Evolutionary conservation across 1,140 invertebrate genomes (phyloP).

Genomic region (Goniozus legneri): DNA sequence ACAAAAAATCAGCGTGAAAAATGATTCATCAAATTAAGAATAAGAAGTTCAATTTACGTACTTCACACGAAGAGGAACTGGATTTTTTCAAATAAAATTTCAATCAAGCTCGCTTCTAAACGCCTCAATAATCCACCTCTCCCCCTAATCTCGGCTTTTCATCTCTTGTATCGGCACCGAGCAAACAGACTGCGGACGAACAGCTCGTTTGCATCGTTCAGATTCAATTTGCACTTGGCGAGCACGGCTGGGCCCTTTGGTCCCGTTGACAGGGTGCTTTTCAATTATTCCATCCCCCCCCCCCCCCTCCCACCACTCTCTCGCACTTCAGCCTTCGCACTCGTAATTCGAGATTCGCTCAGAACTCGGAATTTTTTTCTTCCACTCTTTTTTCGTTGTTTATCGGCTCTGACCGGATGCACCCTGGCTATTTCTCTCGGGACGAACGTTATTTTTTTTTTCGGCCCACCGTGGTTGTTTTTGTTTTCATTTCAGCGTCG

Average conservation of each 20-base stretch:
- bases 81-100: too few relatives aligned
- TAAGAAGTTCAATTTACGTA: too few relatives aligned
- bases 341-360: constrained; percentile 26
- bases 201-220: constrained; percentile 12
- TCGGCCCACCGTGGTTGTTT: not conserved
- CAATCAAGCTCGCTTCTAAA: too few relatives aligned
- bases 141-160: too few relatives aligned
- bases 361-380: constrained; percentile 11
- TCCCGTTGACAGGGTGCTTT: constrained; percentile 28
- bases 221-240: constrained; percentile 36
- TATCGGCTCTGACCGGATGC: constrained; percentile 7
- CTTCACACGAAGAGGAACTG: too few relatives aligned
- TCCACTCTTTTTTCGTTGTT: not conserved
- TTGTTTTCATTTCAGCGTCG: constrained; percentile 3
- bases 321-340: too few relatives aligned
- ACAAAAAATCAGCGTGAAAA: too few relatives aligned
- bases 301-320: too few relatives aligned
- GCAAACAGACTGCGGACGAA: constrained; percentile 22
- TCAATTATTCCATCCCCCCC: constrained; percentile 34
- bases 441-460: constrained; percentile 18
- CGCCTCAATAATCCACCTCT: too few relatives aligned
- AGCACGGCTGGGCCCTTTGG: constrained; percentile 26
- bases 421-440: constrained; percentile 5
- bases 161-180: not conserved
- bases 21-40: too few relatives aligned